These are phyloP conservation scores for Pelmatolapia mariae DNA, from an alignment of 2,113 vertebrate genomes.

Conservation along the genomic window DNA sequence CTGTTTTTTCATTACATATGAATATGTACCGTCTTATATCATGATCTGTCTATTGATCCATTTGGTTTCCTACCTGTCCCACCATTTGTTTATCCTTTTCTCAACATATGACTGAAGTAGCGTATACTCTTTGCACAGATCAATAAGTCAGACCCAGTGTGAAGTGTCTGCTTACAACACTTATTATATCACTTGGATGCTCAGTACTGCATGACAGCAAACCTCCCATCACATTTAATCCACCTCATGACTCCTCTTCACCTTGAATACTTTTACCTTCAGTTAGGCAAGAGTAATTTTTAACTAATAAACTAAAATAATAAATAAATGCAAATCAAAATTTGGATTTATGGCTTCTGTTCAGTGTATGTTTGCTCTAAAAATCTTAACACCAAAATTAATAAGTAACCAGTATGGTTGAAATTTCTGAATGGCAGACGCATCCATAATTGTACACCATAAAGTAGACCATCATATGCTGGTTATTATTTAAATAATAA, in stretches of 20 bases:
- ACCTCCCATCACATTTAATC: slow-evolving; percentile 33
- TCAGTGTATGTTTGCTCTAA: not conserved
- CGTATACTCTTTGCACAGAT: slow-evolving; percentile 21
- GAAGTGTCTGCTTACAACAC: slow-evolving; percentile 33
- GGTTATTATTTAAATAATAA: not conserved
- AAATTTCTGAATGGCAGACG: not conserved
- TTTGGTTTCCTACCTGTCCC: not conserved
- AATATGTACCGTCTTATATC: not conserved
- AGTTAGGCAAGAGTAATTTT: not conserved
- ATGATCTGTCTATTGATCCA: not conserved
- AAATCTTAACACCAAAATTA: not conserved
- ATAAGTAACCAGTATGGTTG: not conserved
- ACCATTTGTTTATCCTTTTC: slow-evolving; percentile 1
- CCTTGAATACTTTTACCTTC: not conserved
- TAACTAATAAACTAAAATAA: not conserved
- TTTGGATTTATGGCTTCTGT: not conserved
- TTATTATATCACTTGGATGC: slow-evolving; percentile 44
- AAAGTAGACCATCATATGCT: not conserved
- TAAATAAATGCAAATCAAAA: not conserved
- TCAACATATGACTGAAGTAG: slow-evolving; percentile 10
- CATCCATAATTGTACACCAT: not conserved
- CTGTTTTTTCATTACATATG: not conserved
- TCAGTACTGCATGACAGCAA: slow-evolving; percentile 22
- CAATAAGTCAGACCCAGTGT: slow-evolving; percentile 41
- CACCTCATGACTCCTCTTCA: not conserved